Percentiles rank a stretch among this genome's conserved stretches.
phyloP scores from a whole-genome alignment of 2,797 vertebrate genomes.

The Mormyrops attenuatus region DNA sequence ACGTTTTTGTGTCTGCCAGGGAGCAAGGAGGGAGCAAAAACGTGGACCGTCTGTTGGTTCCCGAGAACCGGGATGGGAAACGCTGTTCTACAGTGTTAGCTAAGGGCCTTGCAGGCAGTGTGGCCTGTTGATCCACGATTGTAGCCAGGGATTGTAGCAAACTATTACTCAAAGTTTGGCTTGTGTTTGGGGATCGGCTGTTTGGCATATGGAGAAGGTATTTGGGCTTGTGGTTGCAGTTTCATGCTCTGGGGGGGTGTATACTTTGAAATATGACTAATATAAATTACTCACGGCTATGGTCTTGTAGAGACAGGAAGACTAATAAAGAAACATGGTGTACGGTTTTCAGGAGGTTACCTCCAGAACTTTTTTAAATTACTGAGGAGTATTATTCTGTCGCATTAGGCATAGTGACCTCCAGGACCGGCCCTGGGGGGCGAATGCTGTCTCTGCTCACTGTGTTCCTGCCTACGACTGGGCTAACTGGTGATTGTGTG shows the following conservation, averaged over 20 bases:
- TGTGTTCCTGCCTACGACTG: background rate
- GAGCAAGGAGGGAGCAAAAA: background rate
- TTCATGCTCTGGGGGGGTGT: background rate
- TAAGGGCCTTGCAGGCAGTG: background rate
- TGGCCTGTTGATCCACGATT: background rate
- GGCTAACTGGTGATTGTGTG: background rate
- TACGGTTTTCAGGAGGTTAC: background rate
- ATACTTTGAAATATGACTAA: background rate
- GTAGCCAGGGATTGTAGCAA: background rate
- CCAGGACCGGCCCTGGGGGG: background rate
- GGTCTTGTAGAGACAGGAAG: slow-evolving; percentile 2
- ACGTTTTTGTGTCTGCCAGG: background rate
- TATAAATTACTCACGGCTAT: background rate
- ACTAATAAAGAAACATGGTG: background rate
- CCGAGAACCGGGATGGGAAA: background rate
- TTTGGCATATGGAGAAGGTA: background rate
- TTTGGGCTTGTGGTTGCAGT: background rate
- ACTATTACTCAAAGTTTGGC: background rate
- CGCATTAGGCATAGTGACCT: background rate
- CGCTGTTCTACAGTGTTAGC: background rate
- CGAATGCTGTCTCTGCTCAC: background rate
- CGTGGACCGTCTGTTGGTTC: background rate
- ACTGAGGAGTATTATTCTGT: background rate
- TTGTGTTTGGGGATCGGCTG: background rate
- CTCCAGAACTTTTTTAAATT: background rate